Base-by-base conservation (phyloP, 2,797 vertebrate genomes). In the Champsocephalus gunnari region DNA sequence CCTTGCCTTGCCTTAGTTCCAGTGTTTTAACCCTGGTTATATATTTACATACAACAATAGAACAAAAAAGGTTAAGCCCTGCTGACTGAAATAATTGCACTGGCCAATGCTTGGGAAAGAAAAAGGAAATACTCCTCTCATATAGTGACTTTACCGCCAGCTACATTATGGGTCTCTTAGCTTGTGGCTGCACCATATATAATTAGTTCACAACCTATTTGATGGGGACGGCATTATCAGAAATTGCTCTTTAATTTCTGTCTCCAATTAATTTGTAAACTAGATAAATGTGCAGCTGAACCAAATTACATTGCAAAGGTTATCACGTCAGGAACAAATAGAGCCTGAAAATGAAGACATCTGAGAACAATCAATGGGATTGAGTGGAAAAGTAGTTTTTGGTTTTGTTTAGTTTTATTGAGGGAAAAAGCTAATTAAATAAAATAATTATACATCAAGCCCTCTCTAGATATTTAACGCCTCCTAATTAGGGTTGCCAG, bases 241-340 rank as follows among this genome's bases (percentile, higher is more conserved):
- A 66, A 83, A 78, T 54, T 77, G 47, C 48, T 75, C 81, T 82
- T 86, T 84, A 86, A 85, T 89, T 89, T 75, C 79, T 13, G 41
- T 65, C 66, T 71, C 69, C 71, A 41, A 71, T 85, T 92, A 90
- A 93, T 90, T 84, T 87, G 81, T 75, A 69, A 79, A 73, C 90
- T 87, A 85, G 83, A 92, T 90, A 81, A 85, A 91, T 91, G 86
- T 74, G 71, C 71, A 3, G 48, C 57, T 71, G 72, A 86, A 81
- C 74, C 38, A 84, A 89, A 91, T 84, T 87, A 73, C 61, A 67
- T 72, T 77, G 78, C 82, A 87, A 89, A 88, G 88, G 81, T 79
- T 73, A 81, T 81, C 77, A 77, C 70, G 75, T 81, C 54, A 66
- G 72, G 49, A 82, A 66, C 73, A 86, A 90, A 89, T 89, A 70